Base-by-base conservation (phyloP, 2,888 invertebrate genomes). In the Lepidocyrtoides sp. region DNA sequence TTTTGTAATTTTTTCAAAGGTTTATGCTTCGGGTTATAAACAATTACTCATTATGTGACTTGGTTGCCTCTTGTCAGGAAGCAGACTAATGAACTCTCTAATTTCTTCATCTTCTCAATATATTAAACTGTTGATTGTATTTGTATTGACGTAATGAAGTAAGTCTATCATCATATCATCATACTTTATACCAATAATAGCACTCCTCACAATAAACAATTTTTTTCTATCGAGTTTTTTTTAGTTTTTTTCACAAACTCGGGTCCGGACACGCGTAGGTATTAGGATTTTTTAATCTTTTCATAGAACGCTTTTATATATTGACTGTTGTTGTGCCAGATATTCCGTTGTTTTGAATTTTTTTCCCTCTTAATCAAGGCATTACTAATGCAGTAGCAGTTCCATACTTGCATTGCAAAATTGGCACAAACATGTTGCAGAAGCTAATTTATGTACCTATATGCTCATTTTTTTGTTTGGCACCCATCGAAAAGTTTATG, bases 11-110 rank as follows among this genome's bases (percentile, higher is more conserved):
- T 72, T 51, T 79, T 66, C 5, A 4, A 54, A 60, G 26, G 12
- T 14, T 63, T 29, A 41, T 60, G 89, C 89, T 89, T 63, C 84
- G 41, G 84, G 89, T 89, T 89, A 89, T 82, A 44, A 89, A 89
- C 83, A 75, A 89, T 89, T 89, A 89, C 77, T 89, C 89, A 89
- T 89, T 84, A 89, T 84, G 79, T 36, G 63, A 60, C 57, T 41
- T 63, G 51, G 54, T 41, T 26, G 72, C 72, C 48, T 63, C 41
- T 79, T 89, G 66, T 84, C 84, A 77, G 84, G 77, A 84, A 63
- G 66, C 77, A 79, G 77, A 79, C 89, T 89, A 89, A 89, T 89
- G 89, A 89, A 89, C 77, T 89, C 89, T 36, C 66, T 84, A 89
- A 89, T 84, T 84, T 66, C 84, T 84, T 84, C 51, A 89, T 84